A percentile compares a stretch with the other conserved stretches of the same genome.
Conservation (phyloP, 2,888 invertebrate species). For the Rhopalosiphum nymphaeae region DNA sequence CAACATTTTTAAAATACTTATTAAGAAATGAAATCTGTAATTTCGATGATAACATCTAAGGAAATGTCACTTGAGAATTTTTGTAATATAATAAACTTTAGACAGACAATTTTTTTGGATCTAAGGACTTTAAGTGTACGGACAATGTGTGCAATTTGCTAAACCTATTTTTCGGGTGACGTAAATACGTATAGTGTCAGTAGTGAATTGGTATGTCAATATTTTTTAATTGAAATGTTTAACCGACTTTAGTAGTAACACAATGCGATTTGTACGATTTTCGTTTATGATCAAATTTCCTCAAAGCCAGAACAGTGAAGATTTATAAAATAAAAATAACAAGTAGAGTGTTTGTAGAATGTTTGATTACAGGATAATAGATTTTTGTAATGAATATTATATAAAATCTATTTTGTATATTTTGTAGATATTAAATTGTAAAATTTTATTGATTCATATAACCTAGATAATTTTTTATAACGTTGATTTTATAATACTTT, state of each 20-base stretch:
- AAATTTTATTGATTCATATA: not conserved
- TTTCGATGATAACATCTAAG: not conserved
- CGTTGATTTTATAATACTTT: not conserved
- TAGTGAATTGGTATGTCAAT: not conserved
- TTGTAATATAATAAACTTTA: not conserved
- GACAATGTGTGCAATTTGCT: not conserved
- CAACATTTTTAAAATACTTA: not conserved
- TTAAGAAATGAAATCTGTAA: not conserved
- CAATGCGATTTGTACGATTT: not conserved
- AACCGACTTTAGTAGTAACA: not conserved
- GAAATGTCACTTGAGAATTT: not conserved
- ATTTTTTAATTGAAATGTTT: not conserved
- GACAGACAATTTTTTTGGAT: not conserved
- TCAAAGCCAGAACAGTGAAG: not conserved
- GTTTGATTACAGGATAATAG: not conserved
- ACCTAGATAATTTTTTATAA: not conserved
- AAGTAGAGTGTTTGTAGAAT: not conserved
- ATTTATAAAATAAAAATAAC: not conserved
- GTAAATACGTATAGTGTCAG: not conserved
- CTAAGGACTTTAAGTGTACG: not conserved
- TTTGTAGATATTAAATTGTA: not conserved
- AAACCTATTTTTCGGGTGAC: not conserved
- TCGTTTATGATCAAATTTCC: not conserved
- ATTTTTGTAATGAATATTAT: not conserved
- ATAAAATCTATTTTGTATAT: not conserved